Evolutionary conservation across 2,888 invertebrate species (phyloP), one percentile per base, ranked within the genome.

Genomic region (Protophormia terraenovae): DNA sequence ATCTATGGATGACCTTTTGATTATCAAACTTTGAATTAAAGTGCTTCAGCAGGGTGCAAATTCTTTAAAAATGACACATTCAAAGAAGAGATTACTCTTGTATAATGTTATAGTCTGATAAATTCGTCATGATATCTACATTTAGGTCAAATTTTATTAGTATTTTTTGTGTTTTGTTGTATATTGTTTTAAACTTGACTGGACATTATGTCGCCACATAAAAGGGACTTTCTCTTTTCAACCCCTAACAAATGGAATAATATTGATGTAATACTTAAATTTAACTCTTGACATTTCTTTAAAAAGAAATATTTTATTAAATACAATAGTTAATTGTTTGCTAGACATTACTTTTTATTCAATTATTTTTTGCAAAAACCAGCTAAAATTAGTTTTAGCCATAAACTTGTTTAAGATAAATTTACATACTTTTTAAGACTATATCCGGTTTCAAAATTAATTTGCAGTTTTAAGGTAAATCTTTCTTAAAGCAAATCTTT

Each of bases 361-460:
- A 6, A 53, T 14, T 53, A 27, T 6, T 50, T 50, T 19, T 50
- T 27, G 24, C 14, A 53, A 53, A 53, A 24, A 24, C 16, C 45
- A 45, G 45, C 45, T 45, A 8, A 47, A 53, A 53, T 22, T 1
- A 14, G 4, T 53, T 53, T 53, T 4, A 58, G 7, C 27, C 16
- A 58, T 16, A 29, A 58, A 58, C 16, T 16, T 16, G 27, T 58
- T 16, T 2, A 58, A 58, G 29, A 29, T 29, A 32, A 58, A 8
- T 58, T 27, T n/a, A n/a, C n/a, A n/a, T n/a, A n/a, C n/a, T n/a
- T n/a, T n/a, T 8, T 7, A 58, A 29, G 24, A 24, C 16, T 7
- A n/a, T 38, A 62, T 62, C 38, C 62, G 62, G 62, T 62, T 62
- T 62, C 10, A 12, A 62, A 62, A 38, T 22, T 38, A 62, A 27